A percentile compares a stretch with the other conserved stretches of the same genome.
These are phyloP conservation scores for Pseudorhiza aurosa DNA, from an alignment of 30 jellyfish, hydroid and myxozoan genomes.

Conservation along the genomic window DNA sequence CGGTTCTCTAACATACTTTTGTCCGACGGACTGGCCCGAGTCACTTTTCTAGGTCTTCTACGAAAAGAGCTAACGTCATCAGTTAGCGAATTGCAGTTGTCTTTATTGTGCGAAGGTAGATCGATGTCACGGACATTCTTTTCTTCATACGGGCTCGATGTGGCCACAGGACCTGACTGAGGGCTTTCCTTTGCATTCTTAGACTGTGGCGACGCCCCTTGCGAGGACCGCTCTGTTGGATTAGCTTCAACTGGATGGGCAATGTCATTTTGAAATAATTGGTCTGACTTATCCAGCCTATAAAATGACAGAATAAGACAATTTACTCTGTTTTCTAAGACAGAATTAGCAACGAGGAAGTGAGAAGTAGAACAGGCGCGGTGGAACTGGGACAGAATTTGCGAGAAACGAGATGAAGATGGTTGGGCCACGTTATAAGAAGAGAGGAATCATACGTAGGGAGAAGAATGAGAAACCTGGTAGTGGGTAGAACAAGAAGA, in stretches of 20 bases:
- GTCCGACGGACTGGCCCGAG: constrained; percentile 25
- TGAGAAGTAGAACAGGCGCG: no score
- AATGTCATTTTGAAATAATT: no score
- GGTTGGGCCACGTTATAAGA: no score
- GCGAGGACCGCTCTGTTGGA: constrained; percentile 14
- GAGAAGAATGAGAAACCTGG: no score
- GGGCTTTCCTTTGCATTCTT: neutral
- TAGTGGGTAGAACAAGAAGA: no score
- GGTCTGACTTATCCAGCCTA: neutral
- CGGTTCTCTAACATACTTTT: constrained; percentile 9
- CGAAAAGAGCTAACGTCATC: constrained; percentile 27
- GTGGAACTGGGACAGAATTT: no score
- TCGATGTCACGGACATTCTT: neutral
- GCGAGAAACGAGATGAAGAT: no score
- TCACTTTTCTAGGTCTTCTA: constrained; percentile 1
- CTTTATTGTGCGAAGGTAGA: neutral
- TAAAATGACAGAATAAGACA: no score
- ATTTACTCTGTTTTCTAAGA: no score
- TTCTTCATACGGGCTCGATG: constrained; percentile 70
- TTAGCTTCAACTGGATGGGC: neutral
- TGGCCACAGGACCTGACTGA: constrained; percentile 50
- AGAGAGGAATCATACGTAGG: no score
- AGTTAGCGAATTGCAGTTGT: neutral
- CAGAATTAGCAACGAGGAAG: no score
- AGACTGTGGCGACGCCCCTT: neutral